phyloP scores from a whole-genome alignment of 2,113 vertebrate genomes.

The Brachypodius melanocephalos region DNA sequence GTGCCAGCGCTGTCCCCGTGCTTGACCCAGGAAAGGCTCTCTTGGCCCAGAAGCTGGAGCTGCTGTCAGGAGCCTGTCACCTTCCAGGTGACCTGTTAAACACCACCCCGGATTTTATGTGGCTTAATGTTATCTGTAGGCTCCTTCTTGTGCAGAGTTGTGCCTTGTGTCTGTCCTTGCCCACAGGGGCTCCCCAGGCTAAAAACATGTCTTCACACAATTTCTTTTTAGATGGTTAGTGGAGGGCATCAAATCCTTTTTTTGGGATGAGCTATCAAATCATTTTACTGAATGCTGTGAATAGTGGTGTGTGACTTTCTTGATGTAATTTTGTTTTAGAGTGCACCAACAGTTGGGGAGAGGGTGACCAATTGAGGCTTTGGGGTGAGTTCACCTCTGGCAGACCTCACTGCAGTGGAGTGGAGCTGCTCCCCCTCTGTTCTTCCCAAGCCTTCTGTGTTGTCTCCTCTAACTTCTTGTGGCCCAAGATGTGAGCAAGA shows the following conservation, averaged over 20 bases:
- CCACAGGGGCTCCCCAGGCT: neutral
- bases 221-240: neutral
- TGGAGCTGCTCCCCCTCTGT: neutral
- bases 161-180: neutral
- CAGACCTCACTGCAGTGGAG: neutral
- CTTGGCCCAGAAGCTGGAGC: neutral
- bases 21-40: neutral
- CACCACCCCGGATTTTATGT: neutral
- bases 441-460: neutral
- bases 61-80: neutral
- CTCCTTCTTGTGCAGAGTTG: fast-evolving
- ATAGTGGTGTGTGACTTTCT: neutral
- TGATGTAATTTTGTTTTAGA: neutral
- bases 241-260: no score
- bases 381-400: neutral
- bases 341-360: neutral
- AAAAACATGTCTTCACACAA: neutral
- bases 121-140: neutral
- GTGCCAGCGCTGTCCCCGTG: fast-evolving
- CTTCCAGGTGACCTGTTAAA: neutral
- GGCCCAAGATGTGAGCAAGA: neutral
- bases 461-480: neutral
- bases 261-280: neutral
- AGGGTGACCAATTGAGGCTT: fast-evolving
- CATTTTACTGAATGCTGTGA: neutral